These are phyloP conservation scores for Hyposoter didymator DNA, from an alignment of 2,888 invertebrate genomes.

Conservation along the genomic window DNA sequence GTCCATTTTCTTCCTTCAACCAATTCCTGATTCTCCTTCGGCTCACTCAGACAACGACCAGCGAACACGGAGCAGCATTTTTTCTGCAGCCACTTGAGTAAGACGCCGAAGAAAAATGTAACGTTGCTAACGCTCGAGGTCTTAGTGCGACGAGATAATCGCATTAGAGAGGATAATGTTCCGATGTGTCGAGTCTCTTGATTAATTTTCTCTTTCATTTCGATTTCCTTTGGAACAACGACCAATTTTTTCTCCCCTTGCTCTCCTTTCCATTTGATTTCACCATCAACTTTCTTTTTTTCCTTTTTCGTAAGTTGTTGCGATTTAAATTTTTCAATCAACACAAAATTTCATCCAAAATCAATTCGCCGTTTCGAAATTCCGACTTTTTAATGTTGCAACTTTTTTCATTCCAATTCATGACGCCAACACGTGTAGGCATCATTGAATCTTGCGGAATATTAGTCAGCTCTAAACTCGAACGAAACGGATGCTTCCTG, in stretches of 20 bases:
- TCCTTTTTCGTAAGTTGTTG: neutral
- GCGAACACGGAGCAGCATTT: constrained; percentile 15
- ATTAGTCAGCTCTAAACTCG: constrained; percentile 5
- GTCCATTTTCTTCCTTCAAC: constrained; percentile 3
- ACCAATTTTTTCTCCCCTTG: neutral
- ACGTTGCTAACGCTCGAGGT: constrained; percentile 44
- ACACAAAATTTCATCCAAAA: neutral
- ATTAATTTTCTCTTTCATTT: constrained; percentile 62
- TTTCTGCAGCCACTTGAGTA: constrained; percentile 43
- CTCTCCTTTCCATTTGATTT: constrained; percentile 8
- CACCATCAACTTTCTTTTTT: neutral
- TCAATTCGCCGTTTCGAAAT: neutral
- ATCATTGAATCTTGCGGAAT: neutral
- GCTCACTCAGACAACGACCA: constrained; percentile 17
- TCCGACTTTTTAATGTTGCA: neutral
- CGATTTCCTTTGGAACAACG: constrained; percentile 41
- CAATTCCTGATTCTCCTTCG: constrained; percentile 38
- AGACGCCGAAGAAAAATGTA: constrained; percentile 42
- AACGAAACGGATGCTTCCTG: constrained; percentile 43
- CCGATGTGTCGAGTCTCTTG: constrained; percentile 58
- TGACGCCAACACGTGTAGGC: constrained; percentile 18
- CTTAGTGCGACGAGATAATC: constrained; percentile 57
- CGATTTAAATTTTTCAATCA: neutral
- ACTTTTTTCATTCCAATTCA: neutral
- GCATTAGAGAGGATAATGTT: constrained; percentile 66